phyloP scores from a whole-genome alignment of 2,797 vertebrate species.

The Onychomys torridus region DNA sequence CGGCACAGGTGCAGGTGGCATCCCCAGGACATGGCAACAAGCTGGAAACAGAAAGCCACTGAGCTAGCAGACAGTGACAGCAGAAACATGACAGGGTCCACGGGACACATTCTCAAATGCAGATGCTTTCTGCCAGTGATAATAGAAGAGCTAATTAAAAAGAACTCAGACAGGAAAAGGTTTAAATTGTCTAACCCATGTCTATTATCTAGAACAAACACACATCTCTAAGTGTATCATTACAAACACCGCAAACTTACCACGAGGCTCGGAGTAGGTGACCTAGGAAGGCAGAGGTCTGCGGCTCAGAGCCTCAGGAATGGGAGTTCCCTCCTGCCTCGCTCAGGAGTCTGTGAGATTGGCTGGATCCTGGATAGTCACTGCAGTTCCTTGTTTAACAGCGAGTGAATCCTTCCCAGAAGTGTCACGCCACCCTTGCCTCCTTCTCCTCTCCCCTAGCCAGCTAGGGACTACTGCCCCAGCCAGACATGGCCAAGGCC shows the following conservation, averaged over 20 bases:
- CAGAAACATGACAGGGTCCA: background rate
- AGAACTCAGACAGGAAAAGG: background rate
- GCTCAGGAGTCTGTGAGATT: background rate
- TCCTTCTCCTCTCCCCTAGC: background rate
- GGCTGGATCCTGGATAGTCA: too few species aligned
- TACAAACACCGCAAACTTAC: background rate
- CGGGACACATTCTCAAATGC: background rate
- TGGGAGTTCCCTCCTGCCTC: background rate
- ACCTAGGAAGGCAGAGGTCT: background rate
- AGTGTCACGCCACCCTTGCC: background rate
- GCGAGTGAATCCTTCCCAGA: background rate
- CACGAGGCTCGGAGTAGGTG: background rate
- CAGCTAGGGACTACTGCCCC: background rate
- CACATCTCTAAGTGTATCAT: background rate
- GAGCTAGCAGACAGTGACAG: background rate
- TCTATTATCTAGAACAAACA: background rate
- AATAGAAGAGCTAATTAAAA: background rate
- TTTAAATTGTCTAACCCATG: background rate
- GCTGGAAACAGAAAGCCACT: background rate
- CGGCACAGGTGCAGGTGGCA: background rate
- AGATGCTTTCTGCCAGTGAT: background rate
- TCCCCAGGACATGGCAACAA: background rate
- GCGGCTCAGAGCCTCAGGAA: background rate
- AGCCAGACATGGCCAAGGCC: background rate
- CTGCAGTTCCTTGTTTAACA: background rate